These are phyloP conservation scores for Mirza zaza DNA, from an alignment of 2,113 vertebrate species.

Conservation along the genomic window DNA sequence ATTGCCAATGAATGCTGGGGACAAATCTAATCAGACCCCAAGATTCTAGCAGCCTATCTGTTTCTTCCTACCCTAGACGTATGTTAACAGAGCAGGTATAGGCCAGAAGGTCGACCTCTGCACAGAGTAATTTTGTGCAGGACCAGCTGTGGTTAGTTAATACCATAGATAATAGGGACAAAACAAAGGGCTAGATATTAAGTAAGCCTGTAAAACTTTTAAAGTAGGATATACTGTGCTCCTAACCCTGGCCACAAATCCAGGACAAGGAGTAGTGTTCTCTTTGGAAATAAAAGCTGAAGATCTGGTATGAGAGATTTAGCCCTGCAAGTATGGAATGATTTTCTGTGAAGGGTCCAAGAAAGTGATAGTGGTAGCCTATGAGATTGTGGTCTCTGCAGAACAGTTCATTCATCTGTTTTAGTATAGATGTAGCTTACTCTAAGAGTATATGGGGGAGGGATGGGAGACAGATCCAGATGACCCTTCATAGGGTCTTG, in stretches of 20 bases:
- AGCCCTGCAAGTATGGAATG: neutral
- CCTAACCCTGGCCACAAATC: neutral
- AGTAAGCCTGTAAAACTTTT: neutral
- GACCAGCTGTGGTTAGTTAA: neutral
- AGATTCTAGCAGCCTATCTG: neutral
- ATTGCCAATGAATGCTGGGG: neutral
- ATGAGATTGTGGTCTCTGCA: neutral
- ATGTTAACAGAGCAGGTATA: neutral
- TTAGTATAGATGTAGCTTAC: conserved; percentile 15
- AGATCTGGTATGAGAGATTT: neutral
- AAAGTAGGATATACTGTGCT: neutral
- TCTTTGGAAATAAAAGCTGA: conserved; percentile 30
- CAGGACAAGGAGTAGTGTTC: neutral
- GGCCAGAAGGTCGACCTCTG: neutral
- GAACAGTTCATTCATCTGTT: neutral
- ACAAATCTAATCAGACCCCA: neutral
- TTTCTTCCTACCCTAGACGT: neutral
- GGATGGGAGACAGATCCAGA: neutral
- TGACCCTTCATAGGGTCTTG: neutral
- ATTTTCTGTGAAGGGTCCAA: conserved; percentile 10
- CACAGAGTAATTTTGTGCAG: neutral
- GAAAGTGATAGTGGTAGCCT: neutral
- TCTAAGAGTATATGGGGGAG: neutral
- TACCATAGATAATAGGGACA: neutral
- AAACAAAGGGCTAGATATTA: neutral